Percentiles rank a stretch among this genome's conserved stretches.
Evolutionary conservation across 35 echinoderm and acorn worm species (phyloP).

Genomic region (Acanthaster planci): DNA sequence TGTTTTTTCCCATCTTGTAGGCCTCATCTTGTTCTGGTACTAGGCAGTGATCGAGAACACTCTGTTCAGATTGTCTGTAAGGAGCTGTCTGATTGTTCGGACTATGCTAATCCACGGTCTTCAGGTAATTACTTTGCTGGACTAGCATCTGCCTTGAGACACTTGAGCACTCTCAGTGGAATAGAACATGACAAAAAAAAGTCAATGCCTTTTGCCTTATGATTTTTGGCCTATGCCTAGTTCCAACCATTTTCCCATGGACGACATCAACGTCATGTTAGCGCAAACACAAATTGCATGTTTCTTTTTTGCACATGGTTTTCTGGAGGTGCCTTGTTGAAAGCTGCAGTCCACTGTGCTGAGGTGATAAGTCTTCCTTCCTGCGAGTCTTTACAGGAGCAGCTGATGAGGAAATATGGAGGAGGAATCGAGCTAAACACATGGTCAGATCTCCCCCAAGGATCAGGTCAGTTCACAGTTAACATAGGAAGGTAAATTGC

Average conservation of each 20-base stretch:
- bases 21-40: conserved; percentile 68
- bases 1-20: conserved; percentile 45
- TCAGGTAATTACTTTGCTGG: conserved; percentile 54
- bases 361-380: conserved; percentile 70
- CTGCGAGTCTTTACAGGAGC: conserved; percentile 63
- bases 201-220: no score
- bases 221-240: no score
- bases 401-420: conserved; percentile 73
- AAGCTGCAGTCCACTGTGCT: conserved; percentile 91
- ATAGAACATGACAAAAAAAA: no score
- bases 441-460: conserved; percentile 91
- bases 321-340: conserved; percentile 77
- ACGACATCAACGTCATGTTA: no score
- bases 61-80: conserved; percentile 60
- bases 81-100: conserved; percentile 62
- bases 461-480: conserved; percentile 70
- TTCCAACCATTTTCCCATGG: no score
- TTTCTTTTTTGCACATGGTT: not conserved
- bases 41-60: conserved; percentile 58
- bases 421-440: conserved; percentile 93
- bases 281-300: no score
- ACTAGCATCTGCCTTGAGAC: no score
- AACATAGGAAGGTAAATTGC: no score
- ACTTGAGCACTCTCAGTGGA: no score
- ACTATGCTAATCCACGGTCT: conserved; percentile 86